Conservation (phyloP, 1,140 invertebrate genomes). For the Drosophila nannoptera region DNA sequence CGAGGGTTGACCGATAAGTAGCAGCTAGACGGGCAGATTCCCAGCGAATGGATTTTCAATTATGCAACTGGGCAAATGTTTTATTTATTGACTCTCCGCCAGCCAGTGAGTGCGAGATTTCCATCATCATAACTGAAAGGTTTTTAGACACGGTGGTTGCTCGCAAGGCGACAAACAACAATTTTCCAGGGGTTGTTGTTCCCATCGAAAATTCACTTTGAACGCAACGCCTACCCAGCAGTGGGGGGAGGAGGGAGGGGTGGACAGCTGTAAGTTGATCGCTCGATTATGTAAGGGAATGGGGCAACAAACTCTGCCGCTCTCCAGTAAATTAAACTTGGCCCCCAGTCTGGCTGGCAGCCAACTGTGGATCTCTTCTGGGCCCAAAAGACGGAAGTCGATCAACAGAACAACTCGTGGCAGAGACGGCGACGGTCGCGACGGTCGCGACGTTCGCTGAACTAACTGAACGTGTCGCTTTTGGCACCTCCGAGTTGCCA, state of each 20-base stretch:
- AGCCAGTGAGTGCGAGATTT: constrained; percentile 20
- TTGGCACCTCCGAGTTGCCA: constrained; percentile 50
- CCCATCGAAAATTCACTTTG: constrained; percentile 63
- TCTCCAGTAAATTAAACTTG: constrained; percentile 49
- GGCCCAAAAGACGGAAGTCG: constrained; percentile 32
- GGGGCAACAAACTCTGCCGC: constrained; percentile 50
- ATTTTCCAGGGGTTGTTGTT: constrained; percentile 40
- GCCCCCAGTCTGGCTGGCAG: constrained; percentile 41
- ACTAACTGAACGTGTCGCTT: constrained; percentile 58
- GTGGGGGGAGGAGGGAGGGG: too few species aligned
- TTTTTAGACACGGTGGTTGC: constrained; percentile 67
- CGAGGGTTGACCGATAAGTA: constrained; percentile 60
- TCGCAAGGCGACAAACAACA: constrained; percentile 28
- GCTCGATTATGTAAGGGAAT: constrained; percentile 57
- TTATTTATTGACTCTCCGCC: constrained; percentile 73
- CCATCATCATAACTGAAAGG: constrained; percentile 52
- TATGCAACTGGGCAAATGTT: constrained; percentile 73
- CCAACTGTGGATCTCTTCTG: constrained; percentile 29
- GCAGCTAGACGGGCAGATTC: constrained; percentile 39
- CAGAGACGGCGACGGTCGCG: too few species aligned
- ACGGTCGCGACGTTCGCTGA: constrained; percentile 55
- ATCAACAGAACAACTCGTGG: constrained; percentile 3
- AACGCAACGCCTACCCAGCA: background rate
- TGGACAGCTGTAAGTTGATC: constrained; percentile 51
- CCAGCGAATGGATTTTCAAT: constrained; percentile 63